phyloP scores from a whole-genome alignment of 2,888 invertebrate genomes.

The Cheiracanthium punctorium region DNA sequence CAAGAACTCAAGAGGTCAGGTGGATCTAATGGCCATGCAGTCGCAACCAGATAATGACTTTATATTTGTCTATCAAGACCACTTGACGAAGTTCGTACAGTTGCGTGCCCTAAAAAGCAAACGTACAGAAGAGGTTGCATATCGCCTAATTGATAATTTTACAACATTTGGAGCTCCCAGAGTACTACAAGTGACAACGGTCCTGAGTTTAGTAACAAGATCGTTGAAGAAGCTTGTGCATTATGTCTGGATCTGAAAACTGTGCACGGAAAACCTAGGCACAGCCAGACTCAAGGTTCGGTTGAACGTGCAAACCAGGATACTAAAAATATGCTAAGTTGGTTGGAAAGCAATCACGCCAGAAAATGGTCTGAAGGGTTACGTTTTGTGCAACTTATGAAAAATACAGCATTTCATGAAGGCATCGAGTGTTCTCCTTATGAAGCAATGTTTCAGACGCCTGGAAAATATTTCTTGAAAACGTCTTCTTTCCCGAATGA shows the following conservation, averaged over 20 bases:
- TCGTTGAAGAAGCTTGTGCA: constrained; percentile 25
- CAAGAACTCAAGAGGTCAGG: constrained; percentile 3
- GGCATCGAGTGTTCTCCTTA: too few species aligned
- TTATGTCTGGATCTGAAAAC: constrained; percentile 38
- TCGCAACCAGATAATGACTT: too few species aligned
- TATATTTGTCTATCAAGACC: too few species aligned
- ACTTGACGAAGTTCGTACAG: too few species aligned
- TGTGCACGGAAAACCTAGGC: too few species aligned
- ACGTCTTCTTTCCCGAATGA: constrained; percentile 21
- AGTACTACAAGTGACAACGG: constrained; percentile 68
- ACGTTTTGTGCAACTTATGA: constrained; percentile 54
- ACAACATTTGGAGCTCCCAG: constrained; percentile 54
- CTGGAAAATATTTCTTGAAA: constrained; percentile 20
- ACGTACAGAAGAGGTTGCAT: too few species aligned
- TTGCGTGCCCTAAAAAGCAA: too few species aligned
- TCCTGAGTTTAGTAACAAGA: constrained; percentile 55
- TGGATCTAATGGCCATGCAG: neutral
- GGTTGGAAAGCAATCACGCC: constrained; percentile 37
- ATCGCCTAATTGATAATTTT: constrained; percentile 56
- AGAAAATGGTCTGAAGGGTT: constrained; percentile 67
- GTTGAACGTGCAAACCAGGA: too few species aligned
- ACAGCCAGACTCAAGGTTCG: too few species aligned
- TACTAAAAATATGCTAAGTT: constrained; percentile 49
- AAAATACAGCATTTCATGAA: too few species aligned
- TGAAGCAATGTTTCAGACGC: constrained; percentile 41